Evolutionary conservation across 2,113 vertebrate genomes (phyloP).

Genomic region (Pachyramphus minor): DNA sequence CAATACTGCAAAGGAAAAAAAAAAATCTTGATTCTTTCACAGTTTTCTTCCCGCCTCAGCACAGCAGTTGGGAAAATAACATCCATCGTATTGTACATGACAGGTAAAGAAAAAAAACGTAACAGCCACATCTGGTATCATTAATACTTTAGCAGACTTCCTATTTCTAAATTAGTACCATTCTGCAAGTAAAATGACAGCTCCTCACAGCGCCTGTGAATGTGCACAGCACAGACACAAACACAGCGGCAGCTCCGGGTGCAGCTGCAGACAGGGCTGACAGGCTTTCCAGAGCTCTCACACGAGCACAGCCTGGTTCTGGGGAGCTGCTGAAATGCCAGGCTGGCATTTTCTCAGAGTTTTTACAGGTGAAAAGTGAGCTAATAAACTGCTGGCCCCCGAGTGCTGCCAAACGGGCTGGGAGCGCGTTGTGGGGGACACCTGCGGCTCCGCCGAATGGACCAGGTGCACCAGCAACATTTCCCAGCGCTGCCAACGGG

Average conservation of each 20-base stretch:
- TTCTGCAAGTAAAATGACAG: slow-evolving; percentile 56
- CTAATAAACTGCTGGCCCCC: background rate
- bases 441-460: background rate
- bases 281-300: background rate
- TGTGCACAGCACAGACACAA: background rate
- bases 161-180: slow-evolving; percentile 58
- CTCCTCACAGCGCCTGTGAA: background rate
- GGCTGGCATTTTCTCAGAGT: background rate
- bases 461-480: background rate
- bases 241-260: background rate
- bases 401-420: background rate
- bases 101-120: slow-evolving; percentile 16
- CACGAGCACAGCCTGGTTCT: background rate
- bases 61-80: background rate
- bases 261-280: slow-evolving; percentile 16
- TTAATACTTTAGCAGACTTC: slow-evolving; percentile 64
- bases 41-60: background rate
- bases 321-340: background rate
- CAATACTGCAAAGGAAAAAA: background rate
- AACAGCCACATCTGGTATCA: slow-evolving; percentile 62
- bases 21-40: background rate
- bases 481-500: background rate
- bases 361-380: slow-evolving; percentile 38
- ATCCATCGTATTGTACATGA: background rate
- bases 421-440: background rate